Conservation (phyloP, 2,888 invertebrate species). For the Acleris laterana region DNA sequence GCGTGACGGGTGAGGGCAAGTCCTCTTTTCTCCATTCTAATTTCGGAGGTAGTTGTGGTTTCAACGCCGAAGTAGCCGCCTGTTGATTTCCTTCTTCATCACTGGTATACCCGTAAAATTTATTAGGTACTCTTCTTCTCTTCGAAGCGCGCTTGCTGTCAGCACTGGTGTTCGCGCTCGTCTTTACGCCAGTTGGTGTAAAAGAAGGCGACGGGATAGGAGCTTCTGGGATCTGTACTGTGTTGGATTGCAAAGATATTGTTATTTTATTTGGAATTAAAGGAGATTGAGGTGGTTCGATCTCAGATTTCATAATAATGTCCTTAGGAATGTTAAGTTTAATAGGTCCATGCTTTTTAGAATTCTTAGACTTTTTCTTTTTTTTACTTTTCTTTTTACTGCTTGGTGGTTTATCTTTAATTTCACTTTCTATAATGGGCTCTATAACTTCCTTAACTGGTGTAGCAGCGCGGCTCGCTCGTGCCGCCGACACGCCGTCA, state of each 20-base stretch:
- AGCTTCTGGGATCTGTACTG: conserved; percentile 75
- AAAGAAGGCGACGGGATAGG: conserved; percentile 50
- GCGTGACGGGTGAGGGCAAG: conserved; percentile 83
- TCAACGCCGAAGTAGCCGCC: conserved; percentile 78
- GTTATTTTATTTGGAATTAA: conserved; percentile 76
- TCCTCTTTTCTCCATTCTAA: conserved; percentile 91
- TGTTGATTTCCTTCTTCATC: conserved; percentile 88
- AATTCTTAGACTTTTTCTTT: conserved; percentile 81
- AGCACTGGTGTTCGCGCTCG: conserved; percentile 55
- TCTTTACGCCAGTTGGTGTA: conserved; percentile 44
- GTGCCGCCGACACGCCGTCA: conserved; percentile 83
- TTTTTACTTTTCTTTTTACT: conserved; percentile 88
- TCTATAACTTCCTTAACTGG: conserved; percentile 73
- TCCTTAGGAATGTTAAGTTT: conserved; percentile 86
- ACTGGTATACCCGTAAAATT: conserved; percentile 94
- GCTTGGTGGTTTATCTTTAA: conserved; percentile 60
- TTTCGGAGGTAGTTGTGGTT: conserved; percentile 86
- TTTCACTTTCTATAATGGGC: conserved; percentile 65
- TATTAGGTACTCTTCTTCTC: conserved; percentile 91
- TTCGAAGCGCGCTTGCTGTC: conserved; percentile 91
- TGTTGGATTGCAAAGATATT: conserved; percentile 79
- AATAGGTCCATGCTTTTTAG: conserved; percentile 78
- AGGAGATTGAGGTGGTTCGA: conserved; percentile 50
- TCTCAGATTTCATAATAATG: conserved; percentile 64
- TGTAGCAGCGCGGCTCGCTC: conserved; percentile 87